Conservation (phyloP, 2,888 invertebrate species). For the Meandrusa payeni region DNA sequence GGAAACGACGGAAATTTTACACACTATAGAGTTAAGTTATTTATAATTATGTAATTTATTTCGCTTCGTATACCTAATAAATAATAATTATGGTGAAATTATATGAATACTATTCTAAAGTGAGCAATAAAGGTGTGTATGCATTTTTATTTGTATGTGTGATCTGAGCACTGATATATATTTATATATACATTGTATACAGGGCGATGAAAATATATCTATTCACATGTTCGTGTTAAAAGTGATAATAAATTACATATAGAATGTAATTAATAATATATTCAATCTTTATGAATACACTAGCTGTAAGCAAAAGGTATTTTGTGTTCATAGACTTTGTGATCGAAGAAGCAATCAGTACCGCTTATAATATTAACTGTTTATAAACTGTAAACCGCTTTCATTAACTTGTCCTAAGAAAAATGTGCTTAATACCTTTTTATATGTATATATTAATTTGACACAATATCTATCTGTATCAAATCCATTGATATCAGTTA, state of each 20-base stretch:
- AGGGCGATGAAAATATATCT: conserved; percentile 56
- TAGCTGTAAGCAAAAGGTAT: conserved; percentile 49
- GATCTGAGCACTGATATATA: conserved; percentile 30
- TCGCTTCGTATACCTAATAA: conserved; percentile 39
- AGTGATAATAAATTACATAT: conserved; percentile 45
- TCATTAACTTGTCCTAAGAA: not conserved
- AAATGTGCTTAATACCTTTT: not conserved
- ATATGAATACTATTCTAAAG: conserved; percentile 35
- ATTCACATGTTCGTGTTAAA: conserved; percentile 35
- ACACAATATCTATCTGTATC: too few species aligned
- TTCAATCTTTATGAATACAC: conserved; percentile 20
- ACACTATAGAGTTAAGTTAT: conserved; percentile 48
- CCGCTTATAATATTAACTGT: conserved; percentile 14
- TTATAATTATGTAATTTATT: conserved; percentile 45
- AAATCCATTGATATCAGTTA: too few species aligned
- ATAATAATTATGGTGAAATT: conserved; percentile 19
- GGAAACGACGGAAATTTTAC: conserved; percentile 43
- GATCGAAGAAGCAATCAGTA: conserved; percentile 34
- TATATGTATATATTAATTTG: too few species aligned
- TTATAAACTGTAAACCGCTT: not conserved
- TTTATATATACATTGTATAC: conserved; percentile 42
- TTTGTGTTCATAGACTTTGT: conserved; percentile 59
- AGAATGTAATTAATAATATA: conserved; percentile 29
- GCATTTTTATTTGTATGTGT: conserved; percentile 14
- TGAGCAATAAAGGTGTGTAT: conserved; percentile 50